Base-by-base conservation (phyloP, 1,140 invertebrate genomes). In the Tetraneura akinire region DNA sequence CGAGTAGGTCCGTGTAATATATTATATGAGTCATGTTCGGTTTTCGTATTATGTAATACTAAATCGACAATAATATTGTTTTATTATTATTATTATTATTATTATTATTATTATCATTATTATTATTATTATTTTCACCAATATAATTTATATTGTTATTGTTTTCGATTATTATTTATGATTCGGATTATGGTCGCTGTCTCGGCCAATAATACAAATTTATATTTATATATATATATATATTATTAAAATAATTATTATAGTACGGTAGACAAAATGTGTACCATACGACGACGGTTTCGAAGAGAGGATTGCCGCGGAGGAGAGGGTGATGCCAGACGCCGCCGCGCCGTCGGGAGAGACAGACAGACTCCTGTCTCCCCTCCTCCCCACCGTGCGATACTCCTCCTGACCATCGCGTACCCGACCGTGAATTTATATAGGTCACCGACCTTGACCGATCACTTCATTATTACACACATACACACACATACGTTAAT, bases 381-480 rank as follows among this genome's bases (percentile, higher is more conserved):
- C 55, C 53, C 55, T 13, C 18, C n/a, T 13, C 53, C 51, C 53
- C 51, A n/a, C 18, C 32, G 32, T 37, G 32, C 8, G 32, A 37
- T 37, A 37, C 32, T 42, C 71, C 29, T 29, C 47, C 68, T 51
- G 45, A 51, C 68, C 53, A 13, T 26, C 74, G 29, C 37, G 16
- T 60, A 78, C 42, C 74, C 51, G 74, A 78, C 74, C 74, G 55
- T 78, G 74, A 78, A 78, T 78, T 78, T 78, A 78, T 78, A 78
- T 78, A 78, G 74, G 74, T 78, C 74, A 78, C 55, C 55, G 74
- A 78, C 74, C 74, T 78, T 78, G 74, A 78, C 74, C 74, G 74
- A 78, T 78, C 74, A 78, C 74, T 78, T 78, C 55, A 78, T 78
- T 78, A 78, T 78, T 78, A 78, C 74, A 78, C 74, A 60, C 73